Percentiles rank a stretch among this genome's conserved stretches.
phyloP scores from a whole-genome alignment of 2,888 invertebrate genomes.

The Lasioglossum zephyrum region DNA sequence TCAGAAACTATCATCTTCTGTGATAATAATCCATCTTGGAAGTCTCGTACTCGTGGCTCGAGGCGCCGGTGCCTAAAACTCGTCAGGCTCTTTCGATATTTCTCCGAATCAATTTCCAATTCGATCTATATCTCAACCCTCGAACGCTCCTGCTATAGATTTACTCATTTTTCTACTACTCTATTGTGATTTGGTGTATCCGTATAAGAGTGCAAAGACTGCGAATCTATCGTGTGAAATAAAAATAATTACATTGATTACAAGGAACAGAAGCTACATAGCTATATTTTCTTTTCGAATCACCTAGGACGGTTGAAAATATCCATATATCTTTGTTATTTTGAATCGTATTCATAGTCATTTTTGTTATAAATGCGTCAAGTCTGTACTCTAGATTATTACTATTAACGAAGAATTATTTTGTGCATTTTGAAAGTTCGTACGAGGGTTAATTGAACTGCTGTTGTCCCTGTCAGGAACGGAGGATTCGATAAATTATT shows the following conservation, averaged over 20 bases:
- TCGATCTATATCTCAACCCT: not conserved
- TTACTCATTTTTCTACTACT: not conserved
- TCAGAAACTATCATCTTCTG: slow-evolving; percentile 8
- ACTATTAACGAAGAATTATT: not conserved
- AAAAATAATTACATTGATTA: not conserved
- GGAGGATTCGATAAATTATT: not conserved
- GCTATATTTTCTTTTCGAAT: not conserved
- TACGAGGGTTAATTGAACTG: not conserved
- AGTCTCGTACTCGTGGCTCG: not conserved
- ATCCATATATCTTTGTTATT: not conserved
- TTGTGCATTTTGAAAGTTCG: not conserved
- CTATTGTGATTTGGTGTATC: not conserved
- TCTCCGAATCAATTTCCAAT: slow-evolving; percentile 19
- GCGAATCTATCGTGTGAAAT: not conserved
- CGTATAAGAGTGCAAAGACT: not conserved
- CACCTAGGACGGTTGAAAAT: not conserved
- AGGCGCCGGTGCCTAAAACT: not conserved
- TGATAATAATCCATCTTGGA: slow-evolving; percentile 8
- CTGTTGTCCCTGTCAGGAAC: not conserved
- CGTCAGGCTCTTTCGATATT: not conserved
- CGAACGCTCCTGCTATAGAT: not conserved
- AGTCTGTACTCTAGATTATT: not conserved
- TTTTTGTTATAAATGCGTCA: not conserved
- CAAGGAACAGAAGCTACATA: not conserved
- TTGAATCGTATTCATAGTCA: not conserved